These are phyloP conservation scores for Myotis vivesi DNA, from an alignment of 2,797 vertebrate species.

Conservation along the genomic window DNA sequence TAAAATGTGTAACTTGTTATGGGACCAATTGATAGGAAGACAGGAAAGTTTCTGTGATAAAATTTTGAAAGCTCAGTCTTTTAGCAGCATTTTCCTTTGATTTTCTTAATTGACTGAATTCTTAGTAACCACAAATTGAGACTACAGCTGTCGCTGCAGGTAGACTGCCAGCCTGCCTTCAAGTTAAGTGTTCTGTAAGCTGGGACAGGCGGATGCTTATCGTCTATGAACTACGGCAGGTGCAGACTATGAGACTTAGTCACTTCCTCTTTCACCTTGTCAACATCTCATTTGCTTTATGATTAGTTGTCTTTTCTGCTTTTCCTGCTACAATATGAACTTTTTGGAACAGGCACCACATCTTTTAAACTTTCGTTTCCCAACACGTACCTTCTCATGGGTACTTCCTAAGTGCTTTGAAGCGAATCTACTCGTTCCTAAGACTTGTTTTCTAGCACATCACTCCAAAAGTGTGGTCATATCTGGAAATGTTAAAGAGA, in stretches of 20 bases:
- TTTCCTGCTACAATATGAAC: background rate
- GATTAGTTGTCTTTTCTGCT: background rate
- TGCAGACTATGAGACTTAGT: background rate
- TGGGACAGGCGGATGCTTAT: background rate
- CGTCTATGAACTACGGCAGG: rapidly evolving
- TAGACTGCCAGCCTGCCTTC: background rate
- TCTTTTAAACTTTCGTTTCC: background rate
- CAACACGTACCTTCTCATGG: background rate
- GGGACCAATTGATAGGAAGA: background rate
- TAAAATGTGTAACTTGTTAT: background rate
- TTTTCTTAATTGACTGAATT: background rate
- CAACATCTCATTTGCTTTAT: background rate
- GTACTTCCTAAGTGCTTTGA: background rate
- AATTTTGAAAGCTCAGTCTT: background rate
- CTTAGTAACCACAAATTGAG: too few species aligned
- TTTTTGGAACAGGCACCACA: background rate
- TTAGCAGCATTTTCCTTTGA: background rate
- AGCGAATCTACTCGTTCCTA: background rate
- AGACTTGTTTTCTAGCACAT: background rate
- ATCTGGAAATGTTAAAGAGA: background rate
- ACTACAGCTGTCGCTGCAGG: background rate
- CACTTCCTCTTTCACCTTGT: background rate
- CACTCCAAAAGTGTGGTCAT: background rate
- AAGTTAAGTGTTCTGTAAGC: background rate
- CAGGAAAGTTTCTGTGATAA: background rate